A percentile compares a stretch with the other conserved stretches of the same genome.
These are phyloP conservation scores for Phalanger gymnotis DNA, from an alignment of 2,797 vertebrate genomes.

Conservation along the genomic window DNA sequence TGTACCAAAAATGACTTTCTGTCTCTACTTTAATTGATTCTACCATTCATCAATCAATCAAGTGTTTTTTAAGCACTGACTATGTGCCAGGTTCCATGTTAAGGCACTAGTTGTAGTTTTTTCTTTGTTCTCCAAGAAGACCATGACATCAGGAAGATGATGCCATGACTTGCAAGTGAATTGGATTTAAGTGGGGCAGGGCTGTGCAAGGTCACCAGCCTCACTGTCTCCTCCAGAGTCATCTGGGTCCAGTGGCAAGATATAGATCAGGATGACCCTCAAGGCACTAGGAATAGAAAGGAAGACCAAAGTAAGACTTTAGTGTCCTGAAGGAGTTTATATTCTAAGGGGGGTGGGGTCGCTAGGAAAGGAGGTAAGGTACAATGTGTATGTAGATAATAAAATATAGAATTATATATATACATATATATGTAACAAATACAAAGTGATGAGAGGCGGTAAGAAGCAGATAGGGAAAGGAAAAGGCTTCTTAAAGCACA, in stretches of 20 bases:
- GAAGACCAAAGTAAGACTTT: neutral
- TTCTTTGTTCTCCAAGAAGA: no score
- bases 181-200: no score
- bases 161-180: no score
- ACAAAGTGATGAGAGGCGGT: no score
- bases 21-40: neutral
- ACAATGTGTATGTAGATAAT: neutral
- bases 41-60: neutral
- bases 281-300: neutral
- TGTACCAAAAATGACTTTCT: neutral
- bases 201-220: no score
- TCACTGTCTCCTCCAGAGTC: no score
- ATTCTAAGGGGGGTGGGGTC: neutral
- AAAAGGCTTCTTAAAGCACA: no score
- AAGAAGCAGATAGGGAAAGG: no score
- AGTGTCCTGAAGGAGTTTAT: neutral
- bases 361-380: neutral
- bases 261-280: no score
- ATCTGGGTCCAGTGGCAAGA: no score
- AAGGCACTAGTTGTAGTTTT: neutral
- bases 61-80: neutral
- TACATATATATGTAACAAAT: no score
- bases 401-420: neutral
- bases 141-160: no score
- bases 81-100: neutral